Percentiles rank a stretch among this genome's conserved stretches.
Conservation (phyloP, 2,888 invertebrate genomes). For the Adela reaumurella region DNA sequence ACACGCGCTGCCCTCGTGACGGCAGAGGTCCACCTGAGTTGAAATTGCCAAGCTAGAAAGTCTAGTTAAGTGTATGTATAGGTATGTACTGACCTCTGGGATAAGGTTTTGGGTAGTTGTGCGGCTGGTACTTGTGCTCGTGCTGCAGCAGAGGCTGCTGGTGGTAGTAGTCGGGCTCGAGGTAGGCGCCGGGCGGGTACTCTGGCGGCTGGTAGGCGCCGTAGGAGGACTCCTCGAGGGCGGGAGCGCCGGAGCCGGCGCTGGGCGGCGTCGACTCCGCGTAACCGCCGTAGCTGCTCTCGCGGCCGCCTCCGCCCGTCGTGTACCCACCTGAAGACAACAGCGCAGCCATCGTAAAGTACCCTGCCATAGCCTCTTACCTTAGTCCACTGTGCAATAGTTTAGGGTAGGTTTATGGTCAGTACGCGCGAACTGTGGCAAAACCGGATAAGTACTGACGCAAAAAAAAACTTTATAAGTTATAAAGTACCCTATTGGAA, state of each 20-base stretch:
- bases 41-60: no score
- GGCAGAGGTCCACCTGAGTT: no score
- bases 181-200: constrained; percentile 50
- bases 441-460: no score
- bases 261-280: constrained; percentile 30
- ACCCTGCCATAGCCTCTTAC: no score
- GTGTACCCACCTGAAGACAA: constrained; percentile 49
- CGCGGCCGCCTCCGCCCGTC: constrained; percentile 52
- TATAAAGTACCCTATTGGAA: no score
- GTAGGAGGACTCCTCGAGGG: constrained; percentile 38
- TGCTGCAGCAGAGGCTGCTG: constrained; percentile 55
- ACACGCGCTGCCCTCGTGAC: no score
- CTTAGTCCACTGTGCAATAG: no score
- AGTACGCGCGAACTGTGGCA: no score
- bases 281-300: constrained; percentile 47
- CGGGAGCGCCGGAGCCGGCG: constrained; percentile 23
- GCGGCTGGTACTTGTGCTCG: constrained; percentile 71
- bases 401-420: no score
- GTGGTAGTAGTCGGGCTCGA: constrained; percentile 73
- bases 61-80: no score
- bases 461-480: no score
- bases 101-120: constrained; percentile 67
- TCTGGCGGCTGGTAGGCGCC: constrained; percentile 27
- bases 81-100: constrained; percentile 61
- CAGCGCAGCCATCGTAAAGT: no score